Evolutionary conservation across 53 echinoderm and acorn worm genomes (phyloP).

Genomic region (Temnopleurus reevesii): DNA sequence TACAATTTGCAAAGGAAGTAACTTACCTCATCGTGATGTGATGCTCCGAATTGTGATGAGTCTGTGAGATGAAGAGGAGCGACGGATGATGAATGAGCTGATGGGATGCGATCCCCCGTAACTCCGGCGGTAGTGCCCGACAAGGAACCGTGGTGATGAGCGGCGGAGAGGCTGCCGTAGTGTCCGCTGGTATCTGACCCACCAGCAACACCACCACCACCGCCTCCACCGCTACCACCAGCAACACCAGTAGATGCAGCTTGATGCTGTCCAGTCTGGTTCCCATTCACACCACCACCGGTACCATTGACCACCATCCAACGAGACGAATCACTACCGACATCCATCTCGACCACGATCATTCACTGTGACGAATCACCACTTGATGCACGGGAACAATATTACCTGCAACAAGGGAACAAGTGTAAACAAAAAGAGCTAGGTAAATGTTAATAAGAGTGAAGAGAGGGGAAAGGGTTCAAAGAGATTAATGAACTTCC

Average conservation of each 20-base stretch:
- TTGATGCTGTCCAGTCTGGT: neutral
- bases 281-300: constrained; percentile 44
- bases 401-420: neutral
- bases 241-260: neutral
- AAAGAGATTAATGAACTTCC: constrained; percentile 21
- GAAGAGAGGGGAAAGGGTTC: neutral
- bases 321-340: constrained; percentile 47
- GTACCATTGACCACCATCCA: constrained; percentile 56
- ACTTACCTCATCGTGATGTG: constrained; percentile 55
- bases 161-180: neutral
- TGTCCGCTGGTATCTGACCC: constrained; percentile 14
- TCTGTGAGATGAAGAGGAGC: constrained; percentile 46
- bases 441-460: neutral
- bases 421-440: neutral
- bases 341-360: constrained; percentile 17
- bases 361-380: neutral
- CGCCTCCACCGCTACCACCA: constrained; percentile 20
- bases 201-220: neutral
- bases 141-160: constrained; percentile 36
- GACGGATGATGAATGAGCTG: constrained; percentile 32
- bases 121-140: constrained; percentile 50
- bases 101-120: constrained; percentile 50
- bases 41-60: constrained; percentile 25
- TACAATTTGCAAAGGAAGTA: no score
- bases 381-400: neutral